Conservation (phyloP, 2,888 invertebrate species). For the Cistogaster globosa region DNA sequence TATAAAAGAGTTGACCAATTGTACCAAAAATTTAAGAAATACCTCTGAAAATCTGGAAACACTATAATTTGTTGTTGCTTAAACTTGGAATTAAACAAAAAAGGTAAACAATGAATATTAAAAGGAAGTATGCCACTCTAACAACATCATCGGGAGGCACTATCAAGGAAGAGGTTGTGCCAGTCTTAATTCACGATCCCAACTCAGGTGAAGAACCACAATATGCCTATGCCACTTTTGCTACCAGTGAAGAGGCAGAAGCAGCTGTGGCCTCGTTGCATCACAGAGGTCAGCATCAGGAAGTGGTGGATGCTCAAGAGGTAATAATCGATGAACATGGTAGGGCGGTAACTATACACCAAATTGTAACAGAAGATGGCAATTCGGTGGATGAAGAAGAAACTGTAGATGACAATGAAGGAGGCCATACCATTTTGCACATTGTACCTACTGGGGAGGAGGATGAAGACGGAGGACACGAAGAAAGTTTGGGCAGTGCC, state of each 20-base stretch:
- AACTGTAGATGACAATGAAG: conserved; percentile 78
- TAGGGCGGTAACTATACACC: conserved; percentile 78
- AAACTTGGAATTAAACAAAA: conserved; percentile 50
- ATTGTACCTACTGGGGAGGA: conserved; percentile 74
- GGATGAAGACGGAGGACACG: conserved; percentile 41
- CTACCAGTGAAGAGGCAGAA: conserved; percentile 78
- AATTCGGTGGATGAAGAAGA: conserved; percentile 78
- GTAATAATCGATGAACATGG: conserved; percentile 81
- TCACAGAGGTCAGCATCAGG: conserved; percentile 73
- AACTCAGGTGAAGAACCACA: conserved; percentile 76
- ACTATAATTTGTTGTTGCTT: conserved; percentile 55
- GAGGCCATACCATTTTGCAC: conserved; percentile 79
- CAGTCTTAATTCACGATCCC: conserved; percentile 78
- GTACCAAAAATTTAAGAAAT: conserved; percentile 59
- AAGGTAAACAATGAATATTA: conserved; percentile 77
- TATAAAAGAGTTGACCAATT: conserved; percentile 74
- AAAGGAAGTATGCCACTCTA: conserved; percentile 77
- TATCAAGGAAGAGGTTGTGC: conserved; percentile 78
- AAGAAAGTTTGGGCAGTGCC: conserved; percentile 62
- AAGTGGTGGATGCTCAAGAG: conserved; percentile 76
- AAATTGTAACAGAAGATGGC: conserved; percentile 77
- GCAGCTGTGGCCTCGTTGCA: conserved; percentile 79
- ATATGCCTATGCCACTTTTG: conserved; percentile 79
- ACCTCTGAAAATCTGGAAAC: conserved; percentile 67
- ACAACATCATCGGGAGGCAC: conserved; percentile 67